A percentile compares a stretch with the other conserved stretches of the same genome.
Conservation (phyloP, 2,113 vertebrate genomes). For the Sinocyclocheilus anophthalmus region DNA sequence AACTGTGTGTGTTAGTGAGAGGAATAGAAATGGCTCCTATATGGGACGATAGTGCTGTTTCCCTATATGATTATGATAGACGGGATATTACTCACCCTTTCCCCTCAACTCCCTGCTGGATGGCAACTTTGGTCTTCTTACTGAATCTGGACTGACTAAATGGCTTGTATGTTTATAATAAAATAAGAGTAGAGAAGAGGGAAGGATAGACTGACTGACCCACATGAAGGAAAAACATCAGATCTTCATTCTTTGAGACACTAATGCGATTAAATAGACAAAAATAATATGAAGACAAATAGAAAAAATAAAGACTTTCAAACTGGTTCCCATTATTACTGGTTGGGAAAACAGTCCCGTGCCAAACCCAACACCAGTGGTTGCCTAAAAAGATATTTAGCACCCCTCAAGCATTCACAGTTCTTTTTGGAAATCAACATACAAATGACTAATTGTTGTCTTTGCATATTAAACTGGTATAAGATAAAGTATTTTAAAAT, state of each 20-base stretch:
- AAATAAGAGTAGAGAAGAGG: not conserved
- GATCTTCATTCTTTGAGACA: too few relatives aligned
- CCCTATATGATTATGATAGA: slow-evolving; percentile 12
- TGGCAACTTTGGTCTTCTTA: not conserved
- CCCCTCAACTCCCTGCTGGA: slow-evolving; percentile 1
- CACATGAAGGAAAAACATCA: too few relatives aligned
- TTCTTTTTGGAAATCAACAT: too few relatives aligned
- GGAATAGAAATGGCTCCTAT: slow-evolving; percentile 22
- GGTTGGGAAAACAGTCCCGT: too few relatives aligned
- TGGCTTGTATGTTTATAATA: not conserved
- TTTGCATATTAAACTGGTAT: too few relatives aligned
- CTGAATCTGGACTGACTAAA: not conserved
- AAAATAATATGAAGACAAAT: not conserved
- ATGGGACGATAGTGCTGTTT: not conserved
- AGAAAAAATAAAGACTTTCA: not conserved
- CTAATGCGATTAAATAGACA: not conserved
- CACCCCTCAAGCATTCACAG: not conserved
- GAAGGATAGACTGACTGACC: not conserved
- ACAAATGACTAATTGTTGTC: too few relatives aligned
- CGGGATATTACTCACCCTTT: slow-evolving; percentile 1
- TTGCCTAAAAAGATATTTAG: not conserved
- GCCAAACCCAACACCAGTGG: too few relatives aligned
- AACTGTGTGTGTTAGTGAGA: not conserved
- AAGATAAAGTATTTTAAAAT: too few relatives aligned
- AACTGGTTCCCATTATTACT: not conserved